A percentile compares a stretch with the other conserved stretches of the same genome.
Evolutionary conservation across 2,797 vertebrate species (phyloP).

Genomic region (Champsocephalus esox): DNA sequence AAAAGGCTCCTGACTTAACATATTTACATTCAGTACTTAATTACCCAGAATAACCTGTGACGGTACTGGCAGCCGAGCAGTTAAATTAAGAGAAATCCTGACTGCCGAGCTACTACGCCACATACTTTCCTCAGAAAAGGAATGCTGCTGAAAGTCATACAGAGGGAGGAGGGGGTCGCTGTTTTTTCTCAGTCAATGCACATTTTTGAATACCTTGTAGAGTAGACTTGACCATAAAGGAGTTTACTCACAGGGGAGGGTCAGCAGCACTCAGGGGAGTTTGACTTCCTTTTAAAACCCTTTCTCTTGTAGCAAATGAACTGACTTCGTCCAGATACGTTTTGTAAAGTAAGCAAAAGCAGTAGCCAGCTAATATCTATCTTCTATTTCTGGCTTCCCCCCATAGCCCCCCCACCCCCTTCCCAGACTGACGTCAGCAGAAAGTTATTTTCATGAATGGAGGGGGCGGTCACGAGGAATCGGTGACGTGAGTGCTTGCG

Average conservation of each 20-base stretch:
- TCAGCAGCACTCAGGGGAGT: neutral
- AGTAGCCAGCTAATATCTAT: slow-evolving; percentile 72
- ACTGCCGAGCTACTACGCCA: slow-evolving; percentile 75
- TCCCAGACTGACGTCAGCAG: slow-evolving; percentile 86
- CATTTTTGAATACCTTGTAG: slow-evolving; percentile 61
- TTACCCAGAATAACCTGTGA: slow-evolving; percentile 76
- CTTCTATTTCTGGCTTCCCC: slow-evolving; percentile 84
- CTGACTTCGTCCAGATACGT: slow-evolving; percentile 55
- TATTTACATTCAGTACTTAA: slow-evolving; percentile 62
- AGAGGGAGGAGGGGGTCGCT: slow-evolving; percentile 48
- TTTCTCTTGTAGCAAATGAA: slow-evolving; percentile 7
- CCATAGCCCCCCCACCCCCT: slow-evolving; percentile 33
- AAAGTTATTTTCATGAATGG: slow-evolving; percentile 93
- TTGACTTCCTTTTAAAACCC: neutral
- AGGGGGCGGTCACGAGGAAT: slow-evolving; percentile 89
- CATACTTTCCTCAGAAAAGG: slow-evolving; percentile 80
- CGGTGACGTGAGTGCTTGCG: slow-evolving; percentile 88
- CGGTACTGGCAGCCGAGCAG: slow-evolving; percentile 51
- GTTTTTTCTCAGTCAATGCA: slow-evolving; percentile 60
- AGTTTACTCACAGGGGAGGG: neutral
- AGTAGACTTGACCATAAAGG: slow-evolving; percentile 31
- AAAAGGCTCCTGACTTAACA: slow-evolving; percentile 59
- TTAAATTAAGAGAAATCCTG: slow-evolving; percentile 78
- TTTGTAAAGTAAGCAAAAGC: slow-evolving; percentile 79
- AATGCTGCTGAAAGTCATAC: slow-evolving; percentile 67